Evolutionary conservation across 2,888 invertebrate genomes (phyloP), one percentile per base, ranked within the genome.

Genomic region (Lasioglossum marginatum): DNA sequence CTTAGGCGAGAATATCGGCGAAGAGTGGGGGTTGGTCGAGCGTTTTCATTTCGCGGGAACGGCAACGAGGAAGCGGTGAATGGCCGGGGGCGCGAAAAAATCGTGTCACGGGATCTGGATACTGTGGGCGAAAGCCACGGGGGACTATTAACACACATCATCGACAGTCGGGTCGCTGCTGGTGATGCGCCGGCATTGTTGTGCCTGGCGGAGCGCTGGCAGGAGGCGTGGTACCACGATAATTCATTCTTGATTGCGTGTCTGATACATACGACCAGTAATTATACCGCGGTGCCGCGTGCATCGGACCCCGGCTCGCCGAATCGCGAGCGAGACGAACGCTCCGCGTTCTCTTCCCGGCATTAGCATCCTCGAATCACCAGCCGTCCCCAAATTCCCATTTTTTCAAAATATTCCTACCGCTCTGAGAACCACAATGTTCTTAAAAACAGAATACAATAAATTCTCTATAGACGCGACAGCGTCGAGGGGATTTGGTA

Each of bases 241-340:
- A 95, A 95, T 94, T 95, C 94, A 95, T 94, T 94, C 94, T 93
- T 94, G 94, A 95, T 95, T 94, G 94, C 95, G 94, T 95, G 95
- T 95, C 94, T 93, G 95, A 94, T 95, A 94, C 94, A 95, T 94
- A 92, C 94, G 93, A 93, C 91, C 94, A 92, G 93, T 92, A 93
- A 93, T 94, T 94, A 93, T 91, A 90, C 89, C 89, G 83, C 88
- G 86, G 87, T 86, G 87, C 87, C 87, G 89, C 85, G 89, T 86
- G 90, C 90, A 87, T 83, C 85, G 87, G 82, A 83, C 73, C 43
- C 75, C 81, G 83, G 83, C 81, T 83, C 90, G 81, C 84, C 79
- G 79, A 89, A 87, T 87, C 87, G 79, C 88, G 87, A 73, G 79
- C 86, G 76, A 52, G 74, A 66, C 78, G 43, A 78, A 66, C 84